phyloP scores from a whole-genome alignment of 2,797 vertebrate species.

The Brachyalestes nurse region DNA sequence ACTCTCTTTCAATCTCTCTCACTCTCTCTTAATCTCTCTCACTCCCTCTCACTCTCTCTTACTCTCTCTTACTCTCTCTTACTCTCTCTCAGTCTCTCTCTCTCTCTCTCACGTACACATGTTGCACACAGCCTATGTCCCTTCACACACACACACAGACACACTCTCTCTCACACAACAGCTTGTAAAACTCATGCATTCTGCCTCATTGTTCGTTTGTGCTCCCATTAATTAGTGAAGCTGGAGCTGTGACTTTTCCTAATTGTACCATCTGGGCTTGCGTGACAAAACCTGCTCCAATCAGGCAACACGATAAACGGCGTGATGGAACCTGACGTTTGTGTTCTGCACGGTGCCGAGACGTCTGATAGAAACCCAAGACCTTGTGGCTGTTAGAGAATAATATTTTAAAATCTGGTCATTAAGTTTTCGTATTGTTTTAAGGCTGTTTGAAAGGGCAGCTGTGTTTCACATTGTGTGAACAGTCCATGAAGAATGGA shows the following conservation, averaged over 20 bases:
- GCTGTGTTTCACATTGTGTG: no score
- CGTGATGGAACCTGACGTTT: background rate
- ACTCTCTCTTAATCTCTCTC: no score
- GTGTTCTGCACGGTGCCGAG: background rate
- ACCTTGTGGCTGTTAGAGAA: background rate
- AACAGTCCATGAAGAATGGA: no score
- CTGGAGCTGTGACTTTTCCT: conserved; percentile 2
- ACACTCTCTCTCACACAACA: background rate
- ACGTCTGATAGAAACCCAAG: background rate
- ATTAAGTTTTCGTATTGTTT: no score
- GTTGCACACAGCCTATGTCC: no score
- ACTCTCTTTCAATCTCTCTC: no score
- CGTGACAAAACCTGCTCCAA: background rate
- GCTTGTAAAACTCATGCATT: conserved; percentile 1
- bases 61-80: no score
- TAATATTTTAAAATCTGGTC: background rate
- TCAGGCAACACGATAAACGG: background rate
- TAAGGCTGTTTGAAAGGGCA: no score
- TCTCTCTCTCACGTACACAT: no score
- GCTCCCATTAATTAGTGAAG: conserved; percentile 37
- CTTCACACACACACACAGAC: no score
- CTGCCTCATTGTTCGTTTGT: conserved; percentile 34
- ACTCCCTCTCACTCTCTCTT: no score
- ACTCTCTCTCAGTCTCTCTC: no score
- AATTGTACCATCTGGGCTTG: conserved; percentile 28